Conservation (phyloP, 1,140 invertebrate genomes). For the Arctopsyche grandis region DNA sequence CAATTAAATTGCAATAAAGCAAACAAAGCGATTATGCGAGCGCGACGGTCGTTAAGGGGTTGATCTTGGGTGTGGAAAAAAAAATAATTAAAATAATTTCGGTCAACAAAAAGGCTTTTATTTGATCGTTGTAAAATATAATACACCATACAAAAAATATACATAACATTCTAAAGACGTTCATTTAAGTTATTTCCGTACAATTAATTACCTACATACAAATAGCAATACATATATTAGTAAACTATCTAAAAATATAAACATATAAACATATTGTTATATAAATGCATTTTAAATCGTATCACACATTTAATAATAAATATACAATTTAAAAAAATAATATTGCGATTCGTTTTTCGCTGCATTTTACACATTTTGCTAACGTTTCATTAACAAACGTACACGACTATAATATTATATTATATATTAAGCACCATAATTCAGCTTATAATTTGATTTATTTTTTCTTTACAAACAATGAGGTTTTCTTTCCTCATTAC, state of each 20-base stretch:
- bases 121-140: background rate
- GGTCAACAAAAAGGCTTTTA: too few relatives aligned
- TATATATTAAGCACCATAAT: too few relatives aligned
- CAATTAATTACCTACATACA: background rate
- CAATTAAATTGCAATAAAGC: conserved; percentile 38
- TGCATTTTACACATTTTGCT: background rate
- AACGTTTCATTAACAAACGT: too few relatives aligned
- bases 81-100: too few relatives aligned
- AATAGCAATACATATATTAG: background rate
- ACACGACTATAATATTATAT: too few relatives aligned
- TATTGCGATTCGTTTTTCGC: too few relatives aligned
- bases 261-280: background rate
- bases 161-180: background rate
- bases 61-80: background rate
- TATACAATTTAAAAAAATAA: too few relatives aligned
- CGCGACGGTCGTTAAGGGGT: background rate
- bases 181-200: background rate
- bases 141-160: background rate
- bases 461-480: too few relatives aligned
- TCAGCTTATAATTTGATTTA: too few relatives aligned
- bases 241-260: background rate
- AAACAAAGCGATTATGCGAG: conserved; percentile 3
- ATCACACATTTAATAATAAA: too few relatives aligned
- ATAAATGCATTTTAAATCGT: background rate
- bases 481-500: too few relatives aligned